phyloP scores from a whole-genome alignment of 2,797 vertebrate species.

The Esox lucius region DNA sequence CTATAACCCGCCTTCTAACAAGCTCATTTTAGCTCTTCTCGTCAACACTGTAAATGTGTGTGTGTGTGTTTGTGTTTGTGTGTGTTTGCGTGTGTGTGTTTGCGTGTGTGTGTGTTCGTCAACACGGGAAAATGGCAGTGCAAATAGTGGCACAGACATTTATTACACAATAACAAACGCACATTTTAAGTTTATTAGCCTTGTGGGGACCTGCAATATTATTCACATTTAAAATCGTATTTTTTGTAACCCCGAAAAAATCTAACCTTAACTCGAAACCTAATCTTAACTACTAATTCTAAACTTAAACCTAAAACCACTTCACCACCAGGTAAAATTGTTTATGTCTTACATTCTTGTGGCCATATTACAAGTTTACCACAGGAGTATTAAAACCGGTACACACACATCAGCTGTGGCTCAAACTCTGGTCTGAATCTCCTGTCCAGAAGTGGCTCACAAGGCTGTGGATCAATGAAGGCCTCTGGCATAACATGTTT shows the following conservation, averaged over 20 bases:
- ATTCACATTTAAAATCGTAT: too few relatives aligned
- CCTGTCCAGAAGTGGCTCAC: background rate
- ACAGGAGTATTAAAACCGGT: background rate
- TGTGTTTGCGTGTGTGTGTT: too few relatives aligned
- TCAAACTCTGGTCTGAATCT: background rate
- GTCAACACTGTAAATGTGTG: background rate
- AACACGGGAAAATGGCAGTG: background rate
- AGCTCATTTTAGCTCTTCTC: too few relatives aligned
- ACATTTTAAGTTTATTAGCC: background rate
- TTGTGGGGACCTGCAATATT: too few relatives aligned
- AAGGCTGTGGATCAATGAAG: background rate
- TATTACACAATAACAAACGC: constrained; percentile 9
- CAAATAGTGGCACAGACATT: background rate
- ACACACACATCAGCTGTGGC: background rate
- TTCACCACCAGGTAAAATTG: too few relatives aligned
- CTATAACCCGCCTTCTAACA: background rate
- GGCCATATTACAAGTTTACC: too few relatives aligned
- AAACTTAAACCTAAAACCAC: too few relatives aligned
- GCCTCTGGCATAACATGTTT: background rate
- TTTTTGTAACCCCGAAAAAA: too few relatives aligned
- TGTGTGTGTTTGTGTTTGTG: too few relatives aligned
- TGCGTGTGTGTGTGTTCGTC: background rate
- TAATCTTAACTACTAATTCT: too few relatives aligned
- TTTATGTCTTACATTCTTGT: too few relatives aligned
- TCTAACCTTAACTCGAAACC: too few relatives aligned